Conservation (phyloP, 2,888 invertebrate species). For the Conus canariensis region DNA sequence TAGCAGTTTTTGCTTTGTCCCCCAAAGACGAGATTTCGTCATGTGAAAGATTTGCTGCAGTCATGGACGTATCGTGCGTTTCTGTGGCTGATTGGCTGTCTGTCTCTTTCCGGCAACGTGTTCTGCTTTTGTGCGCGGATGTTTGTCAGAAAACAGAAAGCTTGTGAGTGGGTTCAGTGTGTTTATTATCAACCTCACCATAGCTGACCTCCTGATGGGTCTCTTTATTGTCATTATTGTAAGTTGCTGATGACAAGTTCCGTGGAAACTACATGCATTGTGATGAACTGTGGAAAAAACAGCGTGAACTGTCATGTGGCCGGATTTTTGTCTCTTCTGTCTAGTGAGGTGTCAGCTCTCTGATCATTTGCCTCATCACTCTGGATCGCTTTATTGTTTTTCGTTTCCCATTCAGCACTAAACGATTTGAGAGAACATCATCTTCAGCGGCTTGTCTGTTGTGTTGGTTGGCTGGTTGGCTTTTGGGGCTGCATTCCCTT, state of each 20-base stretch:
- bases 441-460: not conserved
- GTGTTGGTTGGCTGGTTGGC: not conserved
- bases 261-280: not conserved
- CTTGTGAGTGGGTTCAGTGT: slow-evolving; percentile 31
- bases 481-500: not conserved
- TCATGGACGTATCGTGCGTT: not conserved
- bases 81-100: slow-evolving; percentile 2
- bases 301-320: not conserved
- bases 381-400: slow-evolving; percentile 84
- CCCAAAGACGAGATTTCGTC: slow-evolving; percentile 15
- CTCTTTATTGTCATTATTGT: slow-evolving; percentile 51
- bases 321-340: not conserved
- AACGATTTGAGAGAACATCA: slow-evolving; percentile 25
- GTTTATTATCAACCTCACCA: slow-evolving; percentile 45
- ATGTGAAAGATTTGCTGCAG: not conserved
- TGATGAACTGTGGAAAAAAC: not conserved
- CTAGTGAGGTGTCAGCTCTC: slow-evolving; percentile 83
- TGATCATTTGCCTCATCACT: slow-evolving; percentile 83
- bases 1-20: not conserved
- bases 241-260: not conserved
- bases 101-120: not conserved
- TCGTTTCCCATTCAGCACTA: slow-evolving; percentile 81
- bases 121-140: slow-evolving; percentile 1
- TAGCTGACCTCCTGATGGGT: slow-evolving; percentile 58
- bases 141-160: not conserved